These are phyloP conservation scores for Charaxes varanes DNA, from an alignment of 1,140 invertebrate species.

Conservation along the genomic window DNA sequence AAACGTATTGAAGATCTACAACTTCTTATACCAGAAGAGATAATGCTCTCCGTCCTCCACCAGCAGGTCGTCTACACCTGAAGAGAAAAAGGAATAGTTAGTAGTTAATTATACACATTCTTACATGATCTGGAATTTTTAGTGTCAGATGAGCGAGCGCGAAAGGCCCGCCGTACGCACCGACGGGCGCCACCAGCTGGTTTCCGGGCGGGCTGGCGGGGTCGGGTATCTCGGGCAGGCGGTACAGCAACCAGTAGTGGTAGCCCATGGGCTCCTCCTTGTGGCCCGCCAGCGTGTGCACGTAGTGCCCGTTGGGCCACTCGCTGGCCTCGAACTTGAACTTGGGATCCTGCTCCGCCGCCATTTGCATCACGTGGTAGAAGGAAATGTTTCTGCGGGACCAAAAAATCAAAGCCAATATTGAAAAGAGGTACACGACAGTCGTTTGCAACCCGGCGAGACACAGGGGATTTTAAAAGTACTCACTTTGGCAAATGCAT, in stretches of 20 bases:
- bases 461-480: too few species aligned
- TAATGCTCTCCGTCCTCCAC: conserved; percentile 89
- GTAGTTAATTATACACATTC: neutral
- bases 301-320: conserved; percentile 93
- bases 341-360: conserved; percentile 83
- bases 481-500: too few species aligned
- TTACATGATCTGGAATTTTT: too few species aligned
- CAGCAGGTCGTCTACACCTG: conserved; percentile 88
- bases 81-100: conserved; percentile 38
- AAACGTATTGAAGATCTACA: conserved; percentile 75
- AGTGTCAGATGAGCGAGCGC: too few species aligned
- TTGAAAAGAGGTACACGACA: too few species aligned
- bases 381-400: conserved; percentile 88
- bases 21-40: conserved; percentile 93
- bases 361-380: conserved; percentile 88
- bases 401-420: neutral
- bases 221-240: conserved; percentile 83
- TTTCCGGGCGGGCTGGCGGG: conserved; percentile 85
- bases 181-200: conserved; percentile 88
- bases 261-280: conserved; percentile 91
- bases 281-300: conserved; percentile 89
- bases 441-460: too few species aligned
- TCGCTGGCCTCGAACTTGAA: conserved; percentile 85
- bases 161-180: conserved; percentile 73
- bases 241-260: conserved; percentile 91